Conservation (phyloP, 2,113 vertebrate species). For the Gallinago jamesoni region DNA sequence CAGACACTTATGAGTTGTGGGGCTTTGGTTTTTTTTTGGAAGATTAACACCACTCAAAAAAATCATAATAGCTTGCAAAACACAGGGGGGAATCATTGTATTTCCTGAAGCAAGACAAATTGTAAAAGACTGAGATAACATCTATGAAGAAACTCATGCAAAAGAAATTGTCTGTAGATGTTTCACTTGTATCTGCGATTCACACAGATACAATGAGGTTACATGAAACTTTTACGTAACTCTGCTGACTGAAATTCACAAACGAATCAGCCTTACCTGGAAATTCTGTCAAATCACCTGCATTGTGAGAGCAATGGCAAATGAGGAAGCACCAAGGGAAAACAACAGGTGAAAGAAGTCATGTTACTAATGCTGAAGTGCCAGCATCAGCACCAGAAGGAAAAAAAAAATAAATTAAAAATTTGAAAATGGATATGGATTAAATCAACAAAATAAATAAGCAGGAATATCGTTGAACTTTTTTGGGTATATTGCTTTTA, state of each 20-base stretch:
- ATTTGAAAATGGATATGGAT: slow-evolving; percentile 73
- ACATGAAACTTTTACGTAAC: slow-evolving; percentile 23
- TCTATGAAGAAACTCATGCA: slow-evolving; percentile 20
- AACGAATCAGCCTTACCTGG: slow-evolving; percentile 85
- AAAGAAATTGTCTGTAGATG: slow-evolving; percentile 36
- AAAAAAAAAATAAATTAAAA: slow-evolving; percentile 54
- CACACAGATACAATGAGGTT: slow-evolving; percentile 68
- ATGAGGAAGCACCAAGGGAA: slow-evolving; percentile 84
- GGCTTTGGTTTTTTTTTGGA: neutral
- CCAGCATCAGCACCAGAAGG: slow-evolving; percentile 73
- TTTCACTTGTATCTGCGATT: slow-evolving; percentile 62
- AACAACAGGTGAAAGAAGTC: slow-evolving; percentile 82
- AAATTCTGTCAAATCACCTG: slow-evolving; percentile 89
- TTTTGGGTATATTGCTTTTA: slow-evolving; percentile 22
- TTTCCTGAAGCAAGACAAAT: slow-evolving; percentile 11
- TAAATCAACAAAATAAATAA: slow-evolving; percentile 68
- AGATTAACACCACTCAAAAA: neutral
- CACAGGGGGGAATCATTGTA: neutral
- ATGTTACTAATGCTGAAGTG: slow-evolving; percentile 68
- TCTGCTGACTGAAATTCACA: slow-evolving; percentile 48
- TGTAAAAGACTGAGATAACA: neutral
- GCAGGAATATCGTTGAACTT: slow-evolving; percentile 63
- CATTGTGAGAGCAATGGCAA: slow-evolving; percentile 83
- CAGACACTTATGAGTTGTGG: neutral
- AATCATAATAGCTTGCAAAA: neutral